A percentile compares a stretch with the other conserved stretches of the same genome.
Conservation (phyloP, 2,113 vertebrate genomes). For the Motacilla alba region DNA sequence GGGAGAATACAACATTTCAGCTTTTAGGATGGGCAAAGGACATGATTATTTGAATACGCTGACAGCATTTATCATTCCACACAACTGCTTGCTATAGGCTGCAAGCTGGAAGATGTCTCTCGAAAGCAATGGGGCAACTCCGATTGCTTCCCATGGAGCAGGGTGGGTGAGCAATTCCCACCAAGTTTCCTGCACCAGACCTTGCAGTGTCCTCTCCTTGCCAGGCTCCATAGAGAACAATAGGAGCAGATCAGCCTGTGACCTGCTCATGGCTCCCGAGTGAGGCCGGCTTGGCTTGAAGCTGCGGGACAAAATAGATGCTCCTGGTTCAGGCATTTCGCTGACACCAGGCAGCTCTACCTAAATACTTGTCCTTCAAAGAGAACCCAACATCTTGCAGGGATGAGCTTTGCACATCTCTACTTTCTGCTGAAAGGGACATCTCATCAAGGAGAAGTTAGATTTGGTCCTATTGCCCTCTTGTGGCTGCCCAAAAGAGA, state of each 20-base stretch:
- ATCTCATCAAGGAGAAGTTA: neutral
- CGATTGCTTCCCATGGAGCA: neutral
- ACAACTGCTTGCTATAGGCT: neutral
- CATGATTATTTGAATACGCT: neutral
- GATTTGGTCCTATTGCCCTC: conserved; percentile 57
- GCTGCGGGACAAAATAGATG: neutral
- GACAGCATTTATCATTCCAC: neutral
- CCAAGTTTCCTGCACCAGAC: neutral
- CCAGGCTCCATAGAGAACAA: neutral
- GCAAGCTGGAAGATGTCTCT: neutral
- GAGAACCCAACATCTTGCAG: neutral
- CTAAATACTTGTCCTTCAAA: accelerated
- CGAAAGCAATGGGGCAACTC: neutral
- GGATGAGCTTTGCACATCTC: neutral
- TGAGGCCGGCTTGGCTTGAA: neutral
- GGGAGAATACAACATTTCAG: neutral
- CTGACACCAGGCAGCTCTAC: neutral
- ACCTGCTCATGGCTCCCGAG: neutral
- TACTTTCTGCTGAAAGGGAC: neutral
- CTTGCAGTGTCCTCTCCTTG: neutral
- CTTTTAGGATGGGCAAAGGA: neutral
- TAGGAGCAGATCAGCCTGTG: neutral
- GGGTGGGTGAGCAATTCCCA: neutral
- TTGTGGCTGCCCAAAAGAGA: conserved; percentile 44
- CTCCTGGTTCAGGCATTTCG: neutral